These are phyloP conservation scores for Phaonia tiefii DNA, from an alignment of 2,888 invertebrate genomes.

Conservation along the genomic window DNA sequence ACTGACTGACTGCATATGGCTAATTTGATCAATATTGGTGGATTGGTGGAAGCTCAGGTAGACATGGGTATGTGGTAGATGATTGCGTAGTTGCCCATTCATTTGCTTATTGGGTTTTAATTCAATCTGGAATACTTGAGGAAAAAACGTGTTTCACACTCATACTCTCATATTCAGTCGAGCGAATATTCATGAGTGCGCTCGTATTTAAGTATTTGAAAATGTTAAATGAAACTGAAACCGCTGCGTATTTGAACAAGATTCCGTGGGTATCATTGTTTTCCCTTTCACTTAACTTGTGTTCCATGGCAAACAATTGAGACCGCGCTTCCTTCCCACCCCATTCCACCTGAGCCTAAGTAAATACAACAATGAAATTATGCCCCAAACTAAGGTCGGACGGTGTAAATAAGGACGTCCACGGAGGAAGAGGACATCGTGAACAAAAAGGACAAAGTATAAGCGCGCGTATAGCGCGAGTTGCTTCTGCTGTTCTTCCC, in stretches of 20 bases:
- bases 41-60: neutral
- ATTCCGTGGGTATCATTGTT: slow-evolving; percentile 43
- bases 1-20: slow-evolving; percentile 13
- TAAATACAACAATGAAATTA: slow-evolving; percentile 72
- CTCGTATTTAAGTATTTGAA: slow-evolving; percentile 18
- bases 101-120: neutral
- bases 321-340: slow-evolving; percentile 34
- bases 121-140: too few species aligned
- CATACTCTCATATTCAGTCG: neutral
- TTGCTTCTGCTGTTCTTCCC: slow-evolving; percentile 50
- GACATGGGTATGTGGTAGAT: neutral
- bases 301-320: slow-evolving; percentile 47
- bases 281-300: slow-evolving; percentile 50
- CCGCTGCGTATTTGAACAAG: slow-evolving; percentile 46
- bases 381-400: neutral
- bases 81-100: neutral
- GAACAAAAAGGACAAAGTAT: slow-evolving; percentile 69
- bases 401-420: too few species aligned
- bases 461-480: slow-evolving; percentile 56
- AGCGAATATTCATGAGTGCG: neutral
- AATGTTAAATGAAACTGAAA: slow-evolving; percentile 51
- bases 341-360: slow-evolving; percentile 78
- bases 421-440: neutral
- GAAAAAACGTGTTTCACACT: too few species aligned
- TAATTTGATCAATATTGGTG: neutral